Evolutionary conservation across 1,140 invertebrate species (phyloP).

Genomic region (Nylanderia fulva): DNA sequence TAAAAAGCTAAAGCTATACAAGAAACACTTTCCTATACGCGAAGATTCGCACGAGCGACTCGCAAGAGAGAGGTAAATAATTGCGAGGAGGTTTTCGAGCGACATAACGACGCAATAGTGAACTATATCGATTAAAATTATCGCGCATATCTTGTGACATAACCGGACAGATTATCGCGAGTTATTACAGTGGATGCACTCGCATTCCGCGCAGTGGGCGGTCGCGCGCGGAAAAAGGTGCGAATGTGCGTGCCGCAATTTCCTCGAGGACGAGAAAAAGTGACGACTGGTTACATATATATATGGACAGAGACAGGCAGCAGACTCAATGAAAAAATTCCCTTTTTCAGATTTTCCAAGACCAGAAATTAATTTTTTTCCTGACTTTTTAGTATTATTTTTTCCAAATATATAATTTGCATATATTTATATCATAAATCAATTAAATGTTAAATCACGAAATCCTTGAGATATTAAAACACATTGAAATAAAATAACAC

Average conservation of each 20-base stretch:
- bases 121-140: neutral
- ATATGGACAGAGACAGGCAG: too few relatives aligned
- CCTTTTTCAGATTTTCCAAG: too few relatives aligned
- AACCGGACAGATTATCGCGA: neutral
- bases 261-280: constrained; percentile 34
- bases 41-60: neutral
- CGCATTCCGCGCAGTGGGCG: neutral
- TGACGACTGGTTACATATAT: neutral
- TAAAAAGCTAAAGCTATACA: neutral
- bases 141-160: neutral
- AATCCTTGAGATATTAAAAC: too few relatives aligned
- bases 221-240: constrained; percentile 52
- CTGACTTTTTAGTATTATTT: too few relatives aligned
- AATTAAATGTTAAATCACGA: too few relatives aligned
- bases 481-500: too few relatives aligned
- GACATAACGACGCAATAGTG: neutral
- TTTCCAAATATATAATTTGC: too few relatives aligned
- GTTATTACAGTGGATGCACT: neutral
- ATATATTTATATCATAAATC: too few relatives aligned
- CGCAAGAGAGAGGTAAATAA: neutral
- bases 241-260: constrained; percentile 51
- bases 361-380: too few relatives aligned
- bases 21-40: neutral
- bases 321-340: too few relatives aligned
- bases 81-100: neutral